Evolutionary conservation across 1,140 invertebrate species (phyloP), one percentile per base, ranked within the genome.

Genomic region (Spodoptera litura): DNA sequence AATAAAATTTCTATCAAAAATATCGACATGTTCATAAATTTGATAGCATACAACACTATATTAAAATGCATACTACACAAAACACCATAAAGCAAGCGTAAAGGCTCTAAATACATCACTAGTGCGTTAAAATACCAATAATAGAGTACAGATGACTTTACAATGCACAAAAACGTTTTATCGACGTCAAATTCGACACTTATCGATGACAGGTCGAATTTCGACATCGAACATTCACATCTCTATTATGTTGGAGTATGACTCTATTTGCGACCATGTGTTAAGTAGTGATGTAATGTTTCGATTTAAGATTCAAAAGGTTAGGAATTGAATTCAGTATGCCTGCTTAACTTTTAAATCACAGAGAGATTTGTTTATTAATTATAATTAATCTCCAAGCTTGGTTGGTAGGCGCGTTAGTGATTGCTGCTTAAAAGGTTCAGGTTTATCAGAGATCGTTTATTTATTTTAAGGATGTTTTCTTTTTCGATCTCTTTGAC

Each of bases 181-280:
- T 75, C 59, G 58, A 1, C 64, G 73, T 62, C 51, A 75, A 62
- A 75, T 53, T 62, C 27, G 58, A 75, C 73, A 75, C 73, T 10
- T 20, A 12, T 61, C 20, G 35, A 61, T 62, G 72, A 74, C 58
- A 59, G 56, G 38, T 74, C 72, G 31, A 61, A 20, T 80, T 80
- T 72, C 79, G 78, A 66, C 38, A 49, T 66, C n/a, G 35, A 49
- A 49, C 38, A 9, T 66, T 66, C 62, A 66, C 62, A 66, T 66
- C 38, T 66, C 62, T 49, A 66, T 66, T 66, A 49, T 66, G 38
- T 25, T 20, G n/a, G 6, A 49, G 27, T 82, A 84, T 78, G 80
- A 81, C 83, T 86, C 82, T 88, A 85, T 89, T 89, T 78, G 81
- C 79, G 68, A 81, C 64, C 52, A 66, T 66, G 80, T 87, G 84